A percentile compares a stretch with the other conserved stretches of the same genome.
These are phyloP conservation scores for Trichopoda pennipes DNA, from an alignment of 2,888 invertebrate genomes.

Conservation along the genomic window DNA sequence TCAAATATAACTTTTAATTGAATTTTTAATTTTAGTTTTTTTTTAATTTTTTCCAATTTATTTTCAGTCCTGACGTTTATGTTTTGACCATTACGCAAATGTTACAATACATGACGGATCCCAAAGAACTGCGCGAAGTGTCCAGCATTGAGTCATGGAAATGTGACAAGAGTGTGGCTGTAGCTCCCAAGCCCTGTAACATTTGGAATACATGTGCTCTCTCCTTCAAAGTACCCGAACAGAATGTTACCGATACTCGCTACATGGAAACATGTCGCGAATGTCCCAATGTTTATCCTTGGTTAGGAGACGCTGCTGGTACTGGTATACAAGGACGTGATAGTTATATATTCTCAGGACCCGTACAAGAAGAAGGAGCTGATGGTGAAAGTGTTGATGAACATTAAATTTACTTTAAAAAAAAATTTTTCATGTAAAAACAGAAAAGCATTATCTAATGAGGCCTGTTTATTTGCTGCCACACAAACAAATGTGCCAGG, in stretches of 20 bases:
- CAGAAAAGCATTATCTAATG: constrained; percentile 2
- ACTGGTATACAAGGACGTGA: constrained; percentile 90
- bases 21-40: too few species aligned
- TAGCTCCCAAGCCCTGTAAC: constrained; percentile 89
- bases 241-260: constrained; percentile 90
- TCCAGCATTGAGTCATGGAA: constrained; percentile 90
- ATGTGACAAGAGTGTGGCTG: constrained; percentile 87
- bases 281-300: constrained; percentile 92
- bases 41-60: constrained; percentile 45
- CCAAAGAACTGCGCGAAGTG: constrained; percentile 86
- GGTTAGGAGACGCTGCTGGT: constrained; percentile 93
- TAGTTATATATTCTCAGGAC: constrained; percentile 83
- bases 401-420: constrained; percentile 11
- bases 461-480: constrained; percentile 43
- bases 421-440: background rate
- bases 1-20: too few species aligned
- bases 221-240: constrained; percentile 88
- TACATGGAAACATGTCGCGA: constrained; percentile 94
- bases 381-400: constrained; percentile 56
- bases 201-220: constrained; percentile 92
- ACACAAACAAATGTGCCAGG: constrained; percentile 61
- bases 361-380: constrained; percentile 57
- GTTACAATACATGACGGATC: constrained; percentile 95
- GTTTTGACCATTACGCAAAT: constrained; percentile 93
- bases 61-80: constrained; percentile 90